phyloP scores from a whole-genome alignment of 30 jellyfish, hydroid and myxozoan species.

The Rhopilema esculentum region DNA sequence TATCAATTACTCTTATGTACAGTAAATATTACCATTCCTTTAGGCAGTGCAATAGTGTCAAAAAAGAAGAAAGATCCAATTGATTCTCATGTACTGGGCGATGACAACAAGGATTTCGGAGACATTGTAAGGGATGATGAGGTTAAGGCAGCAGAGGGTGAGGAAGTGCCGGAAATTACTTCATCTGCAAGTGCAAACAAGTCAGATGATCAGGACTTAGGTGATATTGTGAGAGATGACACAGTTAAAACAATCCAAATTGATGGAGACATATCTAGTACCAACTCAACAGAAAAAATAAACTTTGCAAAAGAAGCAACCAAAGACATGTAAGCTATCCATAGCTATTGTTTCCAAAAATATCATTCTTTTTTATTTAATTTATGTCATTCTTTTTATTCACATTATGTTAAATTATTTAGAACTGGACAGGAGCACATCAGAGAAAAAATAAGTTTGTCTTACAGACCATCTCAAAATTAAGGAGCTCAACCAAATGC shows the following conservation, averaged over 20 bases:
- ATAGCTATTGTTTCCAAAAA: not conserved
- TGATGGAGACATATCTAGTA: constrained; percentile 2
- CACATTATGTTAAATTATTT: too few species aligned
- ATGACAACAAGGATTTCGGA: constrained; percentile 11
- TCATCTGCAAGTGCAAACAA: not conserved
- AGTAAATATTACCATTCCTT: not conserved
- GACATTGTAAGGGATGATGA: constrained; percentile 36
- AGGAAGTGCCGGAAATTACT: not conserved
- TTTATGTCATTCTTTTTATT: too few species aligned
- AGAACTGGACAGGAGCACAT: too few species aligned
- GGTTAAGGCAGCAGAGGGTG: constrained; percentile 30
- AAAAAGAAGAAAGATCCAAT: constrained; percentile 27
- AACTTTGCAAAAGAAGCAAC: not conserved
- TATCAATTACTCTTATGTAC: not conserved
- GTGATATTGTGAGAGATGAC: constrained; percentile 63
- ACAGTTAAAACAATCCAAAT: constrained; percentile 12
- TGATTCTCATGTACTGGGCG: not conserved
- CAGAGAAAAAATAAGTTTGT: too few species aligned
- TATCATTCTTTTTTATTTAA: not conserved
- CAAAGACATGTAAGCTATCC: not conserved
- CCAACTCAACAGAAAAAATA: not conserved
- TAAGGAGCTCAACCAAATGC: too few species aligned
- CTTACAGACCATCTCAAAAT: too few species aligned
- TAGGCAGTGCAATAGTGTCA: constrained; percentile 17
- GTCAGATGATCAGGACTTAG: constrained; percentile 33